phyloP scores from a whole-genome alignment of 2,797 vertebrate genomes.

The Sebastes vulpes region DNA sequence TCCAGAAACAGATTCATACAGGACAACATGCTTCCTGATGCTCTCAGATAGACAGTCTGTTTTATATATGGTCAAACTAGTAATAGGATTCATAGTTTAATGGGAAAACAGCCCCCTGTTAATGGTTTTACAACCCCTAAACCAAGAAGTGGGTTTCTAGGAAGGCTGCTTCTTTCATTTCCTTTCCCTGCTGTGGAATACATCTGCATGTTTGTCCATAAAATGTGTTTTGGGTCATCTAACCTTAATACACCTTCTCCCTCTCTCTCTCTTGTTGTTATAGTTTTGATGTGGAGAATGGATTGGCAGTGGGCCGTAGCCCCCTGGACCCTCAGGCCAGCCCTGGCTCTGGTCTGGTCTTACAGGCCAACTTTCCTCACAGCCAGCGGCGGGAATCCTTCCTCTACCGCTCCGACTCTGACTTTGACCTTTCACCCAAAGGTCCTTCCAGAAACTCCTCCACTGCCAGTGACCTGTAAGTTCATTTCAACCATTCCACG shows the following conservation, averaged over 20 bases:
- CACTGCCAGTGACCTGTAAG: constrained; percentile 93
- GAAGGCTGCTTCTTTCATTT: constrained; percentile 5
- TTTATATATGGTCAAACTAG: background rate
- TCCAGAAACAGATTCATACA: background rate
- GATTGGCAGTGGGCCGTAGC: constrained; percentile 84
- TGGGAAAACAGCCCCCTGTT: background rate
- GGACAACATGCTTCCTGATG: background rate
- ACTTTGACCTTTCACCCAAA: constrained; percentile 94
- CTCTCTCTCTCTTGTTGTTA: constrained; percentile 6
- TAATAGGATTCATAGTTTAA: background rate
- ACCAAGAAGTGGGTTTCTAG: background rate
- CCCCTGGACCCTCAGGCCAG: constrained; percentile 88
- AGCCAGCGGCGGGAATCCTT: constrained; percentile 94
- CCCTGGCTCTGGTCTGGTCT: constrained; percentile 86
- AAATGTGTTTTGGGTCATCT: background rate
- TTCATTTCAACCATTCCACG: constrained; percentile 11
- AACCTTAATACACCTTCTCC: background rate
- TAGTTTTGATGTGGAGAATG: constrained; percentile 96
- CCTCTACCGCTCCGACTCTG: constrained; percentile 95
- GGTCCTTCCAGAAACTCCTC: constrained; percentile 92
- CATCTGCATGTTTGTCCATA: background rate
- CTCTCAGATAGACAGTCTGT: background rate
- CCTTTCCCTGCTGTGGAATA: background rate
- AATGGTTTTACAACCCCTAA: background rate
- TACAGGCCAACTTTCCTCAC: constrained; percentile 89